Evolutionary conservation across 2,113 vertebrate genomes (phyloP).

Genomic region (Scortum barcoo): DNA sequence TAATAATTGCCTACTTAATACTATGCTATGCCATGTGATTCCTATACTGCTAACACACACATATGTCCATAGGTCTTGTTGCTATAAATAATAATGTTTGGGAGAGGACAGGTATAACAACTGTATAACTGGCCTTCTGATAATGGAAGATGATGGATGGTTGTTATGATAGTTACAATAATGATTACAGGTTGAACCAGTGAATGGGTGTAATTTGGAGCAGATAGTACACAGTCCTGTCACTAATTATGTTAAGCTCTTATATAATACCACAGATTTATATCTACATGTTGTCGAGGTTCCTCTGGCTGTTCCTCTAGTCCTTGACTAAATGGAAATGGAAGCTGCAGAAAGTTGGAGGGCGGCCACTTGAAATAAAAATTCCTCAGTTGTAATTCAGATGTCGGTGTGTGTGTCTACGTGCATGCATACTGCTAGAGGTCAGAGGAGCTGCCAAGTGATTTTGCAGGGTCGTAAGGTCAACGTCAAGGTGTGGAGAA

Average conservation of each 20-base stretch:
- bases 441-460: slow-evolving; percentile 55
- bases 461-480: slow-evolving; percentile 62
- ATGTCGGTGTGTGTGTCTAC: background rate
- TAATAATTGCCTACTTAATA: too few relatives aligned
- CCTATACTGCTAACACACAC: too few relatives aligned
- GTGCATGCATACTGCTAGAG: slow-evolving; percentile 14
- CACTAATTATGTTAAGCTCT: background rate
- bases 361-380: slow-evolving; percentile 12
- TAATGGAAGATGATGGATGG: too few relatives aligned
- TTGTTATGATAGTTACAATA: too few relatives aligned
- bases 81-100: too few relatives aligned
- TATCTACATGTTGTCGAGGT: background rate
- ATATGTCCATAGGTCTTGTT: too few relatives aligned
- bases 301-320: background rate
- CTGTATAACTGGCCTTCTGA: too few relatives aligned
- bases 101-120: too few relatives aligned
- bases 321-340: slow-evolving; percentile 17
- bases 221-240: background rate
- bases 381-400: slow-evolving; percentile 46
- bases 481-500: slow-evolving; percentile 47
- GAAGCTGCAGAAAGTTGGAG: slow-evolving; percentile 11
- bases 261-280: background rate
- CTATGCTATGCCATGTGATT: too few relatives aligned
- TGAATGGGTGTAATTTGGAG: background rate
- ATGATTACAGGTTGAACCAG: background rate